Evolutionary conservation across 1,140 invertebrate genomes (phyloP).

Genomic region (Rhyzopertha dominica): DNA sequence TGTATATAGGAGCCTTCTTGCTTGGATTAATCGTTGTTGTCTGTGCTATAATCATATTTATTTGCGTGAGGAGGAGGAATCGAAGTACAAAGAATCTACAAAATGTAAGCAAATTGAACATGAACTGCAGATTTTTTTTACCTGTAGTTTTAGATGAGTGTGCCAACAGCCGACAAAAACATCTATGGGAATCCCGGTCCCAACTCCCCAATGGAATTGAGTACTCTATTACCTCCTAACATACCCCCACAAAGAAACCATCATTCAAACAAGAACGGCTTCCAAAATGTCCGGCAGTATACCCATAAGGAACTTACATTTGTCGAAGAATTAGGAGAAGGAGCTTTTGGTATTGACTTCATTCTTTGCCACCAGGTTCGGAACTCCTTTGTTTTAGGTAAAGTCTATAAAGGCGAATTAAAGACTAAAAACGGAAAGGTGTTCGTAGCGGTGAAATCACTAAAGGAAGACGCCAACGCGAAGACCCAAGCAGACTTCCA

Average conservation of each 20-base stretch:
- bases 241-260: slow-evolving; percentile 39
- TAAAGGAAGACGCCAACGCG: slow-evolving; percentile 87
- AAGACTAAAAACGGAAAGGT: slow-evolving; percentile 59
- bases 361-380: not conserved
- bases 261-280: slow-evolving; percentile 36
- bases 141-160: slow-evolving; percentile 49
- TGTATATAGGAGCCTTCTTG: slow-evolving; percentile 53
- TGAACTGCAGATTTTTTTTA: not conserved
- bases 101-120: slow-evolving; percentile 45
- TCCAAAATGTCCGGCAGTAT: slow-evolving; percentile 65
- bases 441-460: slow-evolving; percentile 88
- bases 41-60: slow-evolving; percentile 47
- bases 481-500: slow-evolving; percentile 91
- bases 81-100: slow-evolving; percentile 56
- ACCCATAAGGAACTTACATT: slow-evolving; percentile 77
- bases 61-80: slow-evolving; percentile 52
- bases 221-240: slow-evolving; percentile 60
- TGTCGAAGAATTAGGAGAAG: slow-evolving; percentile 91
- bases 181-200: slow-evolving; percentile 64
- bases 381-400: slow-evolving; percentile 23
- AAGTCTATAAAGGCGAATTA: slow-evolving; percentile 93
- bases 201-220: slow-evolving; percentile 73
- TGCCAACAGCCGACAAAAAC: slow-evolving; percentile 69
- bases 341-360: slow-evolving; percentile 74
- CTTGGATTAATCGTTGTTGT: slow-evolving; percentile 42